Base-by-base conservation (phyloP, 2,113 vertebrate species). In the Melanotaenia duboulayi region DNA sequence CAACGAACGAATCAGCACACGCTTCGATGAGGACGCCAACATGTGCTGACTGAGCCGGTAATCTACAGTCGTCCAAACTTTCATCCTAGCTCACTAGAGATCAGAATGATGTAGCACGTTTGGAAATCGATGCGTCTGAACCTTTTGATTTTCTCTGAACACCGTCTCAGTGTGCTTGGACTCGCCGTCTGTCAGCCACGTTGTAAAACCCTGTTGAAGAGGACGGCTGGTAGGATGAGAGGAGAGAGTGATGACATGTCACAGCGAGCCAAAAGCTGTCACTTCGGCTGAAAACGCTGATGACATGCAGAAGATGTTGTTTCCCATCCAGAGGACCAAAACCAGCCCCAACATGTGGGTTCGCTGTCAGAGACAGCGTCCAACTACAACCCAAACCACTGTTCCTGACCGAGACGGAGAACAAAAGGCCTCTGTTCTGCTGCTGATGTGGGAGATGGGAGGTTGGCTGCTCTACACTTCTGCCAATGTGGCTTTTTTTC, bases 371-470 rank as follows among this genome's bases (percentile, higher is more conserved):
- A 77, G 65, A 23, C 59, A 11, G 57, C 35, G 58, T 25, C 14
- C 22, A 24, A 37, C 69, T 7, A 61, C 69, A 74, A 66, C 49
- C 56, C 67, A 49, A 42, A 76, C 58, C 20, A 5, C 50, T 62
- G 71, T 49, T 66, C 32, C 19, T 23, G 71, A 77, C 65, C 40
- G 57, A 50, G 52, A 57, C 7, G 0, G 13, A 4, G 57, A 16
- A 78, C 78, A 81, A 73, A 73, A 65, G 59, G 22, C 35, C 46
- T 71, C 77, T 81, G 74, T 81, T 62, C 54, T 5, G 0, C 3
- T 0, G 39, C 70, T 22, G 71, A 40, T 23, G 58, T 59, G 67
- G 54, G 71, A 58, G 59, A 46, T 22, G 1, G 32, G 61, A 64
- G 66, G 44, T 4, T 19, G 57, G 46, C 37, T 32, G 0, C 28